Percentiles rank a stretch among this genome's conserved stretches.
phyloP scores from a whole-genome alignment of 2,888 invertebrate genomes.

The Lepidochrysops patricia region DNA sequence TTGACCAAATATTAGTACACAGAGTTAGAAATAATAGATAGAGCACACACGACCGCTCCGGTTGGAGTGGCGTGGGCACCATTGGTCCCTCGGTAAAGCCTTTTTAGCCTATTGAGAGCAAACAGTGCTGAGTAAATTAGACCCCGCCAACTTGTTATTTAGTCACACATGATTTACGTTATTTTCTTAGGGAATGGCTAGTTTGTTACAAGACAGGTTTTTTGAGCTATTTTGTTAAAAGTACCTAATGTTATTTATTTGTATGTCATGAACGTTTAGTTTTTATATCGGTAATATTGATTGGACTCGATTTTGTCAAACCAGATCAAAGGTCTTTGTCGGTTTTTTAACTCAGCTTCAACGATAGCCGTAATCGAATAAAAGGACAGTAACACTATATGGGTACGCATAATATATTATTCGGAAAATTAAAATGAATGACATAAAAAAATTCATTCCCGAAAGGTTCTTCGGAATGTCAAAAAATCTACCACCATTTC shows the following conservation, averaged over 20 bases:
- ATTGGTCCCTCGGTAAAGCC: constrained; percentile 8
- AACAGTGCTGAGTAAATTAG: constrained; percentile 1
- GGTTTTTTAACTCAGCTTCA: too few species aligned
- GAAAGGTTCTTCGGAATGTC: too few species aligned
- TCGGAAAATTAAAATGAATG: too few species aligned
- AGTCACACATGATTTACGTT: background rate
- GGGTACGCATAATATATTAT: too few species aligned
- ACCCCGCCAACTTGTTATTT: background rate
- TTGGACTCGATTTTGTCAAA: too few species aligned
- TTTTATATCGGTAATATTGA: too few species aligned
- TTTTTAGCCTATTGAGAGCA: constrained; percentile 5
- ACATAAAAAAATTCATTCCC: too few species aligned
- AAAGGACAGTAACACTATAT: too few species aligned
- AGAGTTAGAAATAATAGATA: constrained; percentile 69
- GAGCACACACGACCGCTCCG: constrained; percentile 59
- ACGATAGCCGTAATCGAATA: too few species aligned
- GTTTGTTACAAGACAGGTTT: background rate
- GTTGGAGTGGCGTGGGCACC: background rate
- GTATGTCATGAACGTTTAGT: too few species aligned
- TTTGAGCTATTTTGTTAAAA: background rate
- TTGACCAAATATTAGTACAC: constrained; percentile 61
- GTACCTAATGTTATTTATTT: background rate
- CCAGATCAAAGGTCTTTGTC: too few species aligned
- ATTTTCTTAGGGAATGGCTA: background rate
- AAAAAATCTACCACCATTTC: too few species aligned